Conservation (phyloP, 2,797 vertebrate genomes). For the Geotrypetes seraphini region DNA sequence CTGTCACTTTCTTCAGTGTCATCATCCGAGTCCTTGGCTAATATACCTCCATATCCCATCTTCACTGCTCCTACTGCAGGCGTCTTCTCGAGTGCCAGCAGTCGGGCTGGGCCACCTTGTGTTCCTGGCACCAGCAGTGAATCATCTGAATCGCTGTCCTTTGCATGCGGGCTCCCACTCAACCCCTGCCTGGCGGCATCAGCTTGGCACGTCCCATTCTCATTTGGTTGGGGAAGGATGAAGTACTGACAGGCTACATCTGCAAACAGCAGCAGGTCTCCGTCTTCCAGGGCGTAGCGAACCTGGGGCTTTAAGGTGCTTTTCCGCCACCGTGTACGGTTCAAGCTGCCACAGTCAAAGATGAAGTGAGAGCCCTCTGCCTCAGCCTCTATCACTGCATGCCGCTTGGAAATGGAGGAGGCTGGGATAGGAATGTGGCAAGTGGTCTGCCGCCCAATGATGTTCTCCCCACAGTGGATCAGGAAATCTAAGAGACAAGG, state of each 20-base stretch:
- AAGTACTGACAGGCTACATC: conserved; percentile 75
- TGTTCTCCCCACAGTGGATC: conserved; percentile 69
- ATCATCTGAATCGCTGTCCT: conserved; percentile 3
- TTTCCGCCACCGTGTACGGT: conserved; percentile 65
- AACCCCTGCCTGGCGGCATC: no score
- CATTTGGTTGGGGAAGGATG: neutral
- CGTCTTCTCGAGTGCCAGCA: conserved; percentile 12
- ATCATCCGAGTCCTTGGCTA: conserved; percentile 72
- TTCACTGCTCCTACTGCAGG: conserved; percentile 1
- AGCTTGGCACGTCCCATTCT: neutral
- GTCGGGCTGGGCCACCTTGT: neutral
- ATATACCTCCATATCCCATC: conserved; percentile 8
- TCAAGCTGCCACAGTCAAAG: conserved; percentile 74
- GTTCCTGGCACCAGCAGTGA: conserved; percentile 29
- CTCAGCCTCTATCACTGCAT: conserved; percentile 65
- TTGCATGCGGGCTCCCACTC: neutral
- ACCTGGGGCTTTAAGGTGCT: conserved; percentile 60
- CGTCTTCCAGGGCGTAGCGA: conserved; percentile 61
- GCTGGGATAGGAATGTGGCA: conserved; percentile 60
- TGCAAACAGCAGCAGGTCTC: conserved; percentile 65
- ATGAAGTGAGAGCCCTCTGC: conserved; percentile 58
- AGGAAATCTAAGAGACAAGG: conserved; percentile 56
- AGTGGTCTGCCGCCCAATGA: conserved; percentile 61
- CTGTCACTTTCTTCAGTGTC: conserved; percentile 49
- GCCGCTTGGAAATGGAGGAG: conserved; percentile 70